These are phyloP conservation scores for Callimorpha dominula DNA, from an alignment of 2,888 invertebrate species.

Conservation along the genomic window DNA sequence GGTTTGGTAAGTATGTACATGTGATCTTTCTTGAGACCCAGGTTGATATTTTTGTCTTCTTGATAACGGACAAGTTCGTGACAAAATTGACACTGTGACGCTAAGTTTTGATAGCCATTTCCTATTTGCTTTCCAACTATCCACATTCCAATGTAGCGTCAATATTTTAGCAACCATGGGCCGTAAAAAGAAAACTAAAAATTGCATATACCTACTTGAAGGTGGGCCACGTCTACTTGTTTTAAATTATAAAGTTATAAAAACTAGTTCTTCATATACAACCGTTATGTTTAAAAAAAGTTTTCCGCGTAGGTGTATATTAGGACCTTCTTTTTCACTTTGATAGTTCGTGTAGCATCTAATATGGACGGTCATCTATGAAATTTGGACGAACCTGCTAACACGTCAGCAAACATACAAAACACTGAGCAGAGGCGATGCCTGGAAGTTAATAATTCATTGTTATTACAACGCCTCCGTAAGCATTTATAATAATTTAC, in stretches of 20 bases:
- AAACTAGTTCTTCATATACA: neutral
- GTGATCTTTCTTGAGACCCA: neutral
- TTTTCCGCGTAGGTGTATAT: neutral
- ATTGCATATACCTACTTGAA: neutral
- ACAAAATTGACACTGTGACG: neutral
- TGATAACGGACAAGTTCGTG: neutral
- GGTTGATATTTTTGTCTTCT: neutral
- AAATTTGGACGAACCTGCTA: conserved; percentile 43
- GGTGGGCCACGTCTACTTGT: neutral
- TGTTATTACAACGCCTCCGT: neutral
- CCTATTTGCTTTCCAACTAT: neutral
- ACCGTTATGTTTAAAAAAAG: neutral
- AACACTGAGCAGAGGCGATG: conserved; percentile 5
- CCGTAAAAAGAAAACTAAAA: neutral
- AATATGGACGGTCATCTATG: conserved; percentile 29
- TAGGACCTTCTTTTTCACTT: conserved; percentile 19
- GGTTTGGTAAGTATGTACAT: neutral
- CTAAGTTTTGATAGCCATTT: conserved; percentile 3
- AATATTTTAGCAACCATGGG: no score
- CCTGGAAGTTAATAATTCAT: neutral
- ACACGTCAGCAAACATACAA: conserved; percentile 38
- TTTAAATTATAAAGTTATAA: neutral
- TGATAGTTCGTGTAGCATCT: conserved; percentile 25
- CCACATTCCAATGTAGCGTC: neutral
- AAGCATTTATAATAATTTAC: neutral